Evolutionary conservation across 2,797 vertebrate species (phyloP).

Genomic region (Sebastes oblongus): DNA sequence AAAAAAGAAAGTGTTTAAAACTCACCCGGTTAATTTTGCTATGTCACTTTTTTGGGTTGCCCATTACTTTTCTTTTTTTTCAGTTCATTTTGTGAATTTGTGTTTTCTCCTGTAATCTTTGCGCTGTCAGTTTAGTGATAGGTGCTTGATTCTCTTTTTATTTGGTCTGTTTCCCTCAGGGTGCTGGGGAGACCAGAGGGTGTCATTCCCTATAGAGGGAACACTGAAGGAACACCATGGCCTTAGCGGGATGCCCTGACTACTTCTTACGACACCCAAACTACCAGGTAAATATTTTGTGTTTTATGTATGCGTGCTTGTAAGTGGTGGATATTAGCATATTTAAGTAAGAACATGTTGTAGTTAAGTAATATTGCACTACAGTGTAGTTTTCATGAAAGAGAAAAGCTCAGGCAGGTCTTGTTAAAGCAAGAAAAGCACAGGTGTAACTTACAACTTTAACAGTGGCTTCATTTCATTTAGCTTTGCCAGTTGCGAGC

Average conservation of each 20-base stretch:
- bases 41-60: background rate
- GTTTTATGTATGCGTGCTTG: background rate
- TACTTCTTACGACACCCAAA: slow-evolving; percentile 90
- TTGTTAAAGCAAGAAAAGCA: no score
- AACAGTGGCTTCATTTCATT: background rate
- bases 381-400: background rate
- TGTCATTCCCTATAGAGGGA: slow-evolving; percentile 51
- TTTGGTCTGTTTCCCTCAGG: slow-evolving; percentile 37
- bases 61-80: background rate
- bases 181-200: slow-evolving; percentile 44
- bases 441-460: background rate
- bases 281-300: slow-evolving; percentile 85
- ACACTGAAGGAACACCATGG: slow-evolving; percentile 79
- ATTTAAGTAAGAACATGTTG: background rate
- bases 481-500: background rate
- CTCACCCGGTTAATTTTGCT: background rate
- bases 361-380: background rate
- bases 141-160: background rate
- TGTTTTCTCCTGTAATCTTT: background rate
- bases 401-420: background rate
- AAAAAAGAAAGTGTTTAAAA: background rate
- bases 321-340: background rate
- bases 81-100: background rate
- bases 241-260: slow-evolving; percentile 93
- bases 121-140: background rate